Evolutionary conservation across 2,113 vertebrate species (phyloP), one percentile per base, ranked within the genome.

Genomic region (Grammomys dolichurus): DNA sequence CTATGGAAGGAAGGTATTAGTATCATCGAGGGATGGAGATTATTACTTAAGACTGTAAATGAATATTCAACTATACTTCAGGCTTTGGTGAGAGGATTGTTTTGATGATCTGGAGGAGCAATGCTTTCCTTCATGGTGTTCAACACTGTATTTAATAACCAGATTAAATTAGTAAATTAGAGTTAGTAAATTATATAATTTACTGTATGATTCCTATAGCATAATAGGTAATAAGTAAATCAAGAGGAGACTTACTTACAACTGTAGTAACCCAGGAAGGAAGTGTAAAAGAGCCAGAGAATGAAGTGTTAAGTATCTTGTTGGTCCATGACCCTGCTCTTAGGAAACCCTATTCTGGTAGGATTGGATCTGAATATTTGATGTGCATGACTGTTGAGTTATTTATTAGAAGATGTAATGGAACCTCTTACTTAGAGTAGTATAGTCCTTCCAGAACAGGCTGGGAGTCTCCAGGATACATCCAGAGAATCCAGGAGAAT

Each of bases 401-500:
- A 94, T 96, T 97, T 98, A 95, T 97, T 97, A 87, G 88, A 87
- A 82, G 67, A 91, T 84, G 90, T 94, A 97, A 87, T 97, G 93
- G 95, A 97, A 96, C 84, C 81, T 94, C 69, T 96, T 97, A 93
- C 97, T 96, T 96, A 82, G 95, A 92, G 93, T 94, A 86, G 96
- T 89, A 92, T 94, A 92, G 76, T 95, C 43, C 95, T 97, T 95
- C 96, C 95, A 97, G 95, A 87, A 86, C 93, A 95, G 89, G 58
- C 93, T 95, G 84, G 90, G 94, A 95, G 69, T 87, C 95, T 97
- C 95, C 95, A 97, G 90, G 90, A 96, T 97, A 88, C 76, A 96
- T 92, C 76, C 96, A 93, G 95, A 96, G 90, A 92, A 93, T 86
- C 73, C 67, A 94, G 85, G 90, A 95, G 94, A 96, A 73, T 97